phyloP scores from a whole-genome alignment of 2,888 invertebrate genomes.

The Drepanosiphum platanoidis region DNA sequence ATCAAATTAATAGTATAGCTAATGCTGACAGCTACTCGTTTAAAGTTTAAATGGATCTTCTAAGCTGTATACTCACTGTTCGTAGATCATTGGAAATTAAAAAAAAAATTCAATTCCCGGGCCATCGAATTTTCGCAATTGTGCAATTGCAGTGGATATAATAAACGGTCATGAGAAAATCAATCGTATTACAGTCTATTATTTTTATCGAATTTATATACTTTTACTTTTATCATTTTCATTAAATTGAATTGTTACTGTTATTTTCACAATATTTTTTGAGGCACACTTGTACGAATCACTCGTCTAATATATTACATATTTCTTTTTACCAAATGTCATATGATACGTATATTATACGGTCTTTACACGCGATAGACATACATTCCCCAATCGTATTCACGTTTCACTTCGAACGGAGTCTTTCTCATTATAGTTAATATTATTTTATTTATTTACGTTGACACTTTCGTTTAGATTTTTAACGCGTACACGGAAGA shows the following conservation, averaged over 20 bases:
- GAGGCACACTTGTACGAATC: slow-evolving; percentile 18
- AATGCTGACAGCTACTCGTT: too few species aligned
- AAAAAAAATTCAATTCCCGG: not conserved
- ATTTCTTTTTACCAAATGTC: not conserved
- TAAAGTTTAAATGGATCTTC: too few species aligned
- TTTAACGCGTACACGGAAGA: slow-evolving; percentile 38
- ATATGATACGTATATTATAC: slow-evolving; percentile 28
- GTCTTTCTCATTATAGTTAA: slow-evolving; percentile 28
- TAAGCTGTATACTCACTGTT: too few species aligned
- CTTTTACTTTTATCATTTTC: slow-evolving; percentile 46
- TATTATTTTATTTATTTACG: slow-evolving; percentile 42
- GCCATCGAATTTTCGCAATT: not conserved
- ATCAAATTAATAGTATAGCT: too few species aligned
- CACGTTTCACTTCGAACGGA: slow-evolving; percentile 39
- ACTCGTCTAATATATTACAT: slow-evolving; percentile 3
- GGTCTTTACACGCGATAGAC: slow-evolving; percentile 25
- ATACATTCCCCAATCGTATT: slow-evolving; percentile 35
- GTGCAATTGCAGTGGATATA: not conserved
- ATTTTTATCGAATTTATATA: not conserved
- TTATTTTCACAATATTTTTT: slow-evolving; percentile 37
- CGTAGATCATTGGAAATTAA: not conserved
- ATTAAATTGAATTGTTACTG: slow-evolving; percentile 30
- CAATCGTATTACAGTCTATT: not conserved
- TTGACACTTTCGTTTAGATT: slow-evolving; percentile 51
- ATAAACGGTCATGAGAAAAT: not conserved